Evolutionary conservation across 2,113 vertebrate genomes (phyloP).

Genomic region (Brachyistius frenatus): DNA sequence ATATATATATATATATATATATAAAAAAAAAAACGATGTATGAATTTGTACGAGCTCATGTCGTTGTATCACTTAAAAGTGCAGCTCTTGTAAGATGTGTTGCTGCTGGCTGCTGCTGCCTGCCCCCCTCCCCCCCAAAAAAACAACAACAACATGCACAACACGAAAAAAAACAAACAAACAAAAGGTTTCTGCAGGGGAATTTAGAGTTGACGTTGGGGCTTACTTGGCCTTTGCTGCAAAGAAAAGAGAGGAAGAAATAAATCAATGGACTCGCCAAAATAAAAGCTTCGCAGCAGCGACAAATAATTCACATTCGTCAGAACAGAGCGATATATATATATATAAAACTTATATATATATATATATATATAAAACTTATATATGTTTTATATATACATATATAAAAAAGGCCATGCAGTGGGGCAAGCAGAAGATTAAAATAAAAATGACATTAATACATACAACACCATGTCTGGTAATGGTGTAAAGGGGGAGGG

Average conservation of each 20-base stretch:
- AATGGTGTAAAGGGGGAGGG: background rate
- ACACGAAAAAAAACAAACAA: conserved; percentile 93
- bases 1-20: too few species aligned
- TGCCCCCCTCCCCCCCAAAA: too few species aligned
- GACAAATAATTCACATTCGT: conserved; percentile 10
- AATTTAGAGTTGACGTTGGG: conserved; percentile 77
- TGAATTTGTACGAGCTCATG: conserved; percentile 60
- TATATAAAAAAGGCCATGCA: conserved; percentile 13
- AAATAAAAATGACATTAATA: background rate
- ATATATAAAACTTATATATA: too few species aligned
- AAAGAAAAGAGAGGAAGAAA: conserved; percentile 84
- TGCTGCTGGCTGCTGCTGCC: conserved; percentile 54
- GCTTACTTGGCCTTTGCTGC: conserved; percentile 94
- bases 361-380: too few species aligned
- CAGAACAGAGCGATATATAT: conserved; percentile 9
- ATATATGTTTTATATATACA: too few species aligned
- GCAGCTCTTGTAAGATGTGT: conserved; percentile 92
- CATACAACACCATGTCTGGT: conserved; percentile 26
- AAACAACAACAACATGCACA: conserved; percentile 94
- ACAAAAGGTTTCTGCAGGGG: conserved; percentile 88
- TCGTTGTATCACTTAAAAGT: conserved; percentile 85
- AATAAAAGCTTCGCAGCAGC: conserved; percentile 28
- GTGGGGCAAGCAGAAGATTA: conserved; percentile 45
- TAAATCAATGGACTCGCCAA: conserved; percentile 60
- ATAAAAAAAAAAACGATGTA: conserved; percentile 35